These are phyloP conservation scores for Leptinotarsa haldemani DNA, from an alignment of 2,888 invertebrate species.

Conservation along the genomic window DNA sequence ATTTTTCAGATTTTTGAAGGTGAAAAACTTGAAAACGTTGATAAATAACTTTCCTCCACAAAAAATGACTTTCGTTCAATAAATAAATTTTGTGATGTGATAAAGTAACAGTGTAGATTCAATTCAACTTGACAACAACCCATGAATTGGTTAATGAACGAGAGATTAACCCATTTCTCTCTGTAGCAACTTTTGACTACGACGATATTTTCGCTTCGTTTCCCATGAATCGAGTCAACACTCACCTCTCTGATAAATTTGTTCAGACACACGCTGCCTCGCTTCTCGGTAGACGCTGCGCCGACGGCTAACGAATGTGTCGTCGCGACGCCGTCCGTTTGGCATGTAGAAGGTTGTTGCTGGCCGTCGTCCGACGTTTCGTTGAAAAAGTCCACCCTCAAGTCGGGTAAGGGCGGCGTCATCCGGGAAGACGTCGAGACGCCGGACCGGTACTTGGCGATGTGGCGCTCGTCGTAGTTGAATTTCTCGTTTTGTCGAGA, in stretches of 20 bases:
- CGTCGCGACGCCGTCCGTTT: slow-evolving; percentile 44
- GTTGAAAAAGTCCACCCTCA: slow-evolving; percentile 74
- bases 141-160: too few relatives aligned
- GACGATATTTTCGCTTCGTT: not conserved
- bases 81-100: too few relatives aligned
- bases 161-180: too few relatives aligned
- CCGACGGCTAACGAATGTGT: slow-evolving; percentile 42
- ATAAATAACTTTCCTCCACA: too few relatives aligned
- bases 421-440: slow-evolving; percentile 60
- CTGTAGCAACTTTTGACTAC: slow-evolving; percentile 9
- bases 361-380: slow-evolving; percentile 58
- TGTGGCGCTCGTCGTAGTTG: slow-evolving; percentile 63
- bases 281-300: slow-evolving; percentile 58
- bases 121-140: too few relatives aligned
- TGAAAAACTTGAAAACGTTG: too few relatives aligned
- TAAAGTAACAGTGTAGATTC: too few relatives aligned
- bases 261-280: slow-evolving; percentile 65
- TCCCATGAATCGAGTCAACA: slow-evolving; percentile 13
- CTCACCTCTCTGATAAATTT: slow-evolving; percentile 66
- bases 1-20: too few relatives aligned
- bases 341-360: slow-evolving; percentile 45
- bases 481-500: slow-evolving; percentile 59
- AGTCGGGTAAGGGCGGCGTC: slow-evolving; percentile 73
- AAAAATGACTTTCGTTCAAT: too few relatives aligned
- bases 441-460: slow-evolving; percentile 57